phyloP scores from a whole-genome alignment of 2,797 vertebrate genomes.

The Lophius americanus region DNA sequence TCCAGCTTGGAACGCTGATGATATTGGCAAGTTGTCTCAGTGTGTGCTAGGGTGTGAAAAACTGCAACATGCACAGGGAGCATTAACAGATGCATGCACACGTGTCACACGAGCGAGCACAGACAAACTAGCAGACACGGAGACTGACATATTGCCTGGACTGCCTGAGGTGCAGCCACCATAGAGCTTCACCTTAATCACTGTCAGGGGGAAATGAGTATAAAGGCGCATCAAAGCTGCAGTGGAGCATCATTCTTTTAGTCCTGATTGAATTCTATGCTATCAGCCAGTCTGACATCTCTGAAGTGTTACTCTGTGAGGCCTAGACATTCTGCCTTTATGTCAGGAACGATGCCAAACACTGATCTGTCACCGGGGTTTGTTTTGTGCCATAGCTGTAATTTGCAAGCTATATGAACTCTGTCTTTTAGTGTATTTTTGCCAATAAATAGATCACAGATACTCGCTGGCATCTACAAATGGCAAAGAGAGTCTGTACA shows the following conservation, averaged over 20 bases:
- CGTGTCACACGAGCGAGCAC: slow-evolving; percentile 4
- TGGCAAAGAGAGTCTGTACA: slow-evolving; percentile 6
- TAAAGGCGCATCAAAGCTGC: slow-evolving; percentile 36
- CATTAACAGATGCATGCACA: slow-evolving; percentile 3
- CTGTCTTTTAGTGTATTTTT: not conserved
- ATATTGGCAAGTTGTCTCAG: not conserved
- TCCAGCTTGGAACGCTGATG: not conserved
- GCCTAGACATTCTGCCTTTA: slow-evolving; percentile 20
- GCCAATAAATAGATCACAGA: slow-evolving; percentile 3
- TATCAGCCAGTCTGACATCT: slow-evolving; percentile 42
- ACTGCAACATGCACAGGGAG: not conserved
- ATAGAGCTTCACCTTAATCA: slow-evolving; percentile 44
- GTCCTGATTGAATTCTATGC: slow-evolving; percentile 49
- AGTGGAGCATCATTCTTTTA: slow-evolving; percentile 33
- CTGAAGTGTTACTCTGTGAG: slow-evolving; percentile 29
- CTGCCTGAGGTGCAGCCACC: slow-evolving; percentile 10
- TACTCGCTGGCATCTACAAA: not conserved
- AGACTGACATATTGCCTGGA: slow-evolving; percentile 23
- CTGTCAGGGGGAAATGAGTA: slow-evolving; percentile 39
- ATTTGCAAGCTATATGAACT: not conserved
- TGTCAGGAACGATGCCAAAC: slow-evolving; percentile 32
- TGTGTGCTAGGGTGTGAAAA: not conserved
- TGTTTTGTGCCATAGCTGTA: not conserved
- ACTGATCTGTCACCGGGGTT: slow-evolving; percentile 3
- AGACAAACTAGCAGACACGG: slow-evolving; percentile 1